Conservation (phyloP, 2,888 invertebrate species). For the Troglohyphantes excavatus region DNA sequence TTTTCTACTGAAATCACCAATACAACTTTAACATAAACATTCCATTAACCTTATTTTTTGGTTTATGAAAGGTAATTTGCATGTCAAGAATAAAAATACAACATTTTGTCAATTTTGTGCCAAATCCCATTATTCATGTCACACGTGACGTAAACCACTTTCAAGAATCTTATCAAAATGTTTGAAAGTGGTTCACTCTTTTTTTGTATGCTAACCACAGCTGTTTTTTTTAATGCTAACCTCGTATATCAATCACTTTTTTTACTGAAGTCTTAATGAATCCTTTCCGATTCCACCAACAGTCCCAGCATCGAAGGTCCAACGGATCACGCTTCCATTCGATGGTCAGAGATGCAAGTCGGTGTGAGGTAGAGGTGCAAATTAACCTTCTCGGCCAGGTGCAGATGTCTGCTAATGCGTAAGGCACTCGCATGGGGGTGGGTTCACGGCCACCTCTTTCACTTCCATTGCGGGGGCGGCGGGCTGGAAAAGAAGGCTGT, state of each 20-base stretch:
- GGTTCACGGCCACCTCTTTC: neutral
- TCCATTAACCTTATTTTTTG: too few species aligned
- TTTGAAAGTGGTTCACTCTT: too few species aligned
- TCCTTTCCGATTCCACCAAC: neutral
- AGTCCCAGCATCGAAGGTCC: neutral
- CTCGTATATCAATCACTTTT: neutral
- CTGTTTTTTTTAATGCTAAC: too few species aligned
- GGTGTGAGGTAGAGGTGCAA: slow-evolving; percentile 9
- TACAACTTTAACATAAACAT: too few species aligned
- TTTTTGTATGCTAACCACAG: too few species aligned
- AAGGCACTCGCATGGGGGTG: neutral
- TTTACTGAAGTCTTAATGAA: neutral
- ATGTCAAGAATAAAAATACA: too few species aligned
- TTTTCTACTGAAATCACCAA: too few species aligned
- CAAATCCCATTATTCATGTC: too few species aligned
- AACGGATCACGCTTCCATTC: neutral
- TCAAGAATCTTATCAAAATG: too few species aligned
- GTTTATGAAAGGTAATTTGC: too few species aligned
- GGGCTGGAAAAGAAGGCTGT: neutral
- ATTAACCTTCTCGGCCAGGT: neutral
- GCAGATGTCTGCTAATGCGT: neutral
- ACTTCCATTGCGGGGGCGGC: neutral
- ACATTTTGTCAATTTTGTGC: too few species aligned
- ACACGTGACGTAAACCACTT: too few species aligned
- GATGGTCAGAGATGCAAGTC: neutral